Percentiles rank a stretch among this genome's conserved stretches.
Evolutionary conservation across 2,888 invertebrate genomes (phyloP).

Genomic region (Melieria omissa): DNA sequence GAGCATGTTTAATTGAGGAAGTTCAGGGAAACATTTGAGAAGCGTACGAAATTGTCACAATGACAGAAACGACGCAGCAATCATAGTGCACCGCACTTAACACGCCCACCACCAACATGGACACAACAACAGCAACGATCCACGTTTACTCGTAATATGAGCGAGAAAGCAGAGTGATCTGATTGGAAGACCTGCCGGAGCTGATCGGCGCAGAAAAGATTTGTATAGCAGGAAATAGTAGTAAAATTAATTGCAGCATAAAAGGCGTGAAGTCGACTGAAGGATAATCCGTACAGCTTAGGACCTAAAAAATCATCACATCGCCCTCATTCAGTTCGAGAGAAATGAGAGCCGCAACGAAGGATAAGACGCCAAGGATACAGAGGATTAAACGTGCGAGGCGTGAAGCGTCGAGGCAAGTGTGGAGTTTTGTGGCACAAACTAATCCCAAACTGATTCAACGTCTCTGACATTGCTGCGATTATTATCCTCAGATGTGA

Average conservation of each 20-base stretch:
- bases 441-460: too few species aligned
- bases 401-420: too few species aligned
- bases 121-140: not conserved
- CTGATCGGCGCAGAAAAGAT: not conserved
- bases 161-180: slow-evolving; percentile 33
- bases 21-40: slow-evolving; percentile 43
- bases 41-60: slow-evolving; percentile 55
- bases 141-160: not conserved
- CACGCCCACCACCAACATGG: slow-evolving; percentile 7
- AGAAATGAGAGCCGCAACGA: too few species aligned
- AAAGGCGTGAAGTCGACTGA: slow-evolving; percentile 43
- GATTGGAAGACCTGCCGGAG: slow-evolving; percentile 9
- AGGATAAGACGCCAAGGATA: too few species aligned
- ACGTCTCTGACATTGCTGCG: too few species aligned
- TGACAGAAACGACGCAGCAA: slow-evolving; percentile 53
- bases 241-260: slow-evolving; percentile 60
- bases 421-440: too few species aligned
- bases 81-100: slow-evolving; percentile 22
- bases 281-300: slow-evolving; percentile 19
- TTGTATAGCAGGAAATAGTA: slow-evolving; percentile 52
- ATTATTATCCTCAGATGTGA: too few species aligned
- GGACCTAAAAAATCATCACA: slow-evolving; percentile 23
- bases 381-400: too few species aligned
- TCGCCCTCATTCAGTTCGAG: not conserved
- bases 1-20: too few species aligned